A percentile compares a stretch with the other conserved stretches of the same genome.
Evolutionary conservation across 2,888 invertebrate genomes (phyloP).

Genomic region (Thymelicus sylvestris): DNA sequence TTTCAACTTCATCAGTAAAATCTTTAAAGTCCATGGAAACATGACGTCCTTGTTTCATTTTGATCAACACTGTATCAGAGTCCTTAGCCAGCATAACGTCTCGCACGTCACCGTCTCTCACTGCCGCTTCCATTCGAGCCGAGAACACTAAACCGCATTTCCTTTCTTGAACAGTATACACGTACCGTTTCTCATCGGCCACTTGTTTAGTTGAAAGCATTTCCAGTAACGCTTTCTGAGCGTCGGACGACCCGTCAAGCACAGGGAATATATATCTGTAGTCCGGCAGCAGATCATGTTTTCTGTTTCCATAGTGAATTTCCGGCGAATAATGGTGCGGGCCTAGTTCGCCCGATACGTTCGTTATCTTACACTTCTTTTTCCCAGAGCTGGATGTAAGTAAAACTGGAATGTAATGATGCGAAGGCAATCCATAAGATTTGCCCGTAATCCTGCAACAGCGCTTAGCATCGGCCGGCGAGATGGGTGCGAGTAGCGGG

Average conservation of each 20-base stretch:
- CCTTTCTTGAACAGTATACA: constrained; percentile 90
- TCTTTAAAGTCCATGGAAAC: constrained; percentile 89
- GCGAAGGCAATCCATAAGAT: constrained; percentile 89
- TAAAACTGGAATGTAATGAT: constrained; percentile 92
- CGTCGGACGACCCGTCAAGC: constrained; percentile 88
- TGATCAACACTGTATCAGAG: constrained; percentile 89
- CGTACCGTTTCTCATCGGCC: constrained; percentile 86
- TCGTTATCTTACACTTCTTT: constrained; percentile 87
- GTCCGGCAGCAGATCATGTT: constrained; percentile 87
- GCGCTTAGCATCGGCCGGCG: constrained; percentile 92
- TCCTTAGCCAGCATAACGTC: constrained; percentile 91
- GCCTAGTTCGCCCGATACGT: constrained; percentile 85
- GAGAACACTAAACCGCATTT: constrained; percentile 90
- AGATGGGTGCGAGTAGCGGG: constrained; percentile 91
- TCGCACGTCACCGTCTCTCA: constrained; percentile 90
- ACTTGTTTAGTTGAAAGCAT: constrained; percentile 86
- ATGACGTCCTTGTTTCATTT: constrained; percentile 89
- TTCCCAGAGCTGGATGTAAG: constrained; percentile 79
- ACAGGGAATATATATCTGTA: constrained; percentile 91
- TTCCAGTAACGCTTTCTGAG: constrained; percentile 86
- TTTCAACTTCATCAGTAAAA: constrained; percentile 82
- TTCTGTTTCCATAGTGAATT: constrained; percentile 87
- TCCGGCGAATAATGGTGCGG: constrained; percentile 86
- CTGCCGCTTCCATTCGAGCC: constrained; percentile 89
- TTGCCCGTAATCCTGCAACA: constrained; percentile 92